These are phyloP conservation scores for Atherinosoma microstoma DNA, from an alignment of 2,797 vertebrate species.

Conservation along the genomic window DNA sequence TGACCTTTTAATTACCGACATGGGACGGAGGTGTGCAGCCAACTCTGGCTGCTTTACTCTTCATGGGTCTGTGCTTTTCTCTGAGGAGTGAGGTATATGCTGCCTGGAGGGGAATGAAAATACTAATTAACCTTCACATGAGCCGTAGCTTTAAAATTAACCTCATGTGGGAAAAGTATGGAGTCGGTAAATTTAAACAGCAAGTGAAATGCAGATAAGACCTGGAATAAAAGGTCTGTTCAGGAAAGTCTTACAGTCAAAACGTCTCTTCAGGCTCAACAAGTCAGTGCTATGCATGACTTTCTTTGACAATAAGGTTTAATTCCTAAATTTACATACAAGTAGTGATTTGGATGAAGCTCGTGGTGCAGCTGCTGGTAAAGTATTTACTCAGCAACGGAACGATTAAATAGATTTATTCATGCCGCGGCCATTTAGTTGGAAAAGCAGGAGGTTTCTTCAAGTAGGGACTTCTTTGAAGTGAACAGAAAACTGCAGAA, in stretches of 20 bases:
- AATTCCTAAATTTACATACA: constrained; percentile 46
- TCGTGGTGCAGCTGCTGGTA: constrained; percentile 60
- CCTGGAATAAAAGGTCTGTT: constrained; percentile 33
- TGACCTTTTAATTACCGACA: constrained; percentile 53
- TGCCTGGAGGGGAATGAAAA: constrained; percentile 48
- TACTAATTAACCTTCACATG: constrained; percentile 53
- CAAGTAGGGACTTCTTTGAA: constrained; percentile 71
- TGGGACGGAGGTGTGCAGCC: constrained; percentile 42
- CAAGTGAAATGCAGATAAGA: constrained; percentile 20
- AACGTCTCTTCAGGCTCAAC: constrained; percentile 20
- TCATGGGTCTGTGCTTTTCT: constrained; percentile 27
- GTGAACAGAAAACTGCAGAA: constrained; percentile 66
- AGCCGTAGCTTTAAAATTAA: constrained; percentile 45
- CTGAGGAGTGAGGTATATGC: constrained; percentile 26
- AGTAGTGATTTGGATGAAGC: constrained; percentile 47
- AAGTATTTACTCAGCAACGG: constrained; percentile 71
- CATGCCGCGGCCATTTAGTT: constrained; percentile 61
- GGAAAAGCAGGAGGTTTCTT: constrained; percentile 69
- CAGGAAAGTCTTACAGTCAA: constrained; percentile 5
- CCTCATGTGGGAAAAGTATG: constrained; percentile 25
- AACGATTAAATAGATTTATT: constrained; percentile 80
- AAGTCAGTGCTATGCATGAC: constrained; percentile 16
- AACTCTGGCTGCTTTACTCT: constrained; percentile 45
- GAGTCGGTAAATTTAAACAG: constrained; percentile 23
- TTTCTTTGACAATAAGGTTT: constrained; percentile 3